Evolutionary conservation across 2,888 invertebrate species (phyloP).

Genomic region (Tenthredo mesomela): DNA sequence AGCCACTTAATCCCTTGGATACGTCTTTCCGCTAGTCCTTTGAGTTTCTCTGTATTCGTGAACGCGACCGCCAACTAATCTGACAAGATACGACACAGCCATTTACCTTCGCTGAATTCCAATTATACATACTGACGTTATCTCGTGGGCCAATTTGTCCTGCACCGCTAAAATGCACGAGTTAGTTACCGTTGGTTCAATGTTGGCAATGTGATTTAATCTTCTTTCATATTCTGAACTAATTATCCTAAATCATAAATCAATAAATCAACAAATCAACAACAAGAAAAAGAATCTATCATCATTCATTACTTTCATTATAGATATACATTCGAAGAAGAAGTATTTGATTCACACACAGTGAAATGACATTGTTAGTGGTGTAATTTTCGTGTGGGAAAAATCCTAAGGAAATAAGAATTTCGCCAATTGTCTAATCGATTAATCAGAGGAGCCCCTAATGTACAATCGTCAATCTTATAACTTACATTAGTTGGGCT

Average conservation of each 20-base stretch:
- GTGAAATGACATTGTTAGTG: neutral
- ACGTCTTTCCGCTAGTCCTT: conserved; percentile 36
- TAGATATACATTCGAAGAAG: neutral
- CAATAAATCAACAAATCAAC: neutral
- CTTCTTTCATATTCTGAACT: neutral
- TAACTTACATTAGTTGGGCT: conserved; percentile 19
- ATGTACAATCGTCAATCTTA: conserved; percentile 46
- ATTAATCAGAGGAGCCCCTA: conserved; percentile 43
- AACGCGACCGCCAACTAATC: conserved; percentile 34
- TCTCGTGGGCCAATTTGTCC: conserved; percentile 29
- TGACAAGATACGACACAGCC: conserved; percentile 40
- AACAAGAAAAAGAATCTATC: neutral
- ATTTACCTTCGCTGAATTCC: conserved; percentile 38
- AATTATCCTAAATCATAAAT: neutral
- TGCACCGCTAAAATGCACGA: conserved; percentile 23
- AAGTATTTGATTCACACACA: neutral
- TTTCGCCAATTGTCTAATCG: conserved; percentile 1
- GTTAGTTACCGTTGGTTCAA: neutral
- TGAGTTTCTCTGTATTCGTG: conserved; percentile 33
- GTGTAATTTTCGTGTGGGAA: neutral
- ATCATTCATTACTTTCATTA: neutral
- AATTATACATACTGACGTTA: conserved; percentile 45
- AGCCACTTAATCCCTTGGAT: conserved; percentile 23
- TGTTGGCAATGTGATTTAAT: neutral
- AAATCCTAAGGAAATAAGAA: neutral